Evolutionary conservation across 1,140 invertebrate genomes (phyloP).

Genomic region (Saxidomus purpurata): DNA sequence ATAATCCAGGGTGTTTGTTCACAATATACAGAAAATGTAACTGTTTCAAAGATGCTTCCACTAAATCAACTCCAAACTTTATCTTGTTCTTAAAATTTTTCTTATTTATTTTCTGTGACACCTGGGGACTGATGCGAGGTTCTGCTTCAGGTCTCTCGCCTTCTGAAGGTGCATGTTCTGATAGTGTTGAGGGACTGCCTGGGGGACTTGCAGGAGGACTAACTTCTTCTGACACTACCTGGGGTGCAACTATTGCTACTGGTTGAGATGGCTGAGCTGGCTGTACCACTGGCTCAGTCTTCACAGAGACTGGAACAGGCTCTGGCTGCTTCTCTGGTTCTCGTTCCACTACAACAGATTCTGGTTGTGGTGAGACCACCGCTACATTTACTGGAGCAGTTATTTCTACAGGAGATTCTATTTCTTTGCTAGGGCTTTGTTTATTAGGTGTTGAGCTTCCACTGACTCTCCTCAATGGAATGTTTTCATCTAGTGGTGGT

Average conservation of each 20-base stretch:
- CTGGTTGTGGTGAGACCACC: conserved; percentile 40
- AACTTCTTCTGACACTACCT: conserved; percentile 30
- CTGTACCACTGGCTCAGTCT: neutral
- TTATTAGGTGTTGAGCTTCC: conserved; percentile 62
- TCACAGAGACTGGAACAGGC: neutral
- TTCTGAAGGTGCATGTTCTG: conserved; percentile 2
- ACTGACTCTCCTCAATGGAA: conserved; percentile 60
- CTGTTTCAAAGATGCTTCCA: conserved; percentile 72
- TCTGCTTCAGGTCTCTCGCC: neutral
- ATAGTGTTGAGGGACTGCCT: conserved; percentile 29
- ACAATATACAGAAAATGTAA: conserved; percentile 75
- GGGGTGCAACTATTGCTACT: conserved; percentile 20
- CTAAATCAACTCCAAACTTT: conserved; percentile 71
- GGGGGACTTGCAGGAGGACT: conserved; percentile 22
- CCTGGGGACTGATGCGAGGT: conserved; percentile 32
- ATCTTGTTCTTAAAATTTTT: conserved; percentile 74
- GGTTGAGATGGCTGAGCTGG: neutral
- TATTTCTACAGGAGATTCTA: conserved; percentile 32
- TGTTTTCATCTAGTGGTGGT: conserved; percentile 63
- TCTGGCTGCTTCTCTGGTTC: conserved; percentile 2
- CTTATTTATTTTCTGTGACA: conserved; percentile 63
- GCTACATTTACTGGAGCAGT: conserved; percentile 32
- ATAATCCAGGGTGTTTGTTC: conserved; percentile 69
- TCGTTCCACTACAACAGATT: conserved; percentile 1
- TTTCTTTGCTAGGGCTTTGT: conserved; percentile 39